phyloP scores from a whole-genome alignment of 2,797 vertebrate genomes.

The Aphelocoma californica region DNA sequence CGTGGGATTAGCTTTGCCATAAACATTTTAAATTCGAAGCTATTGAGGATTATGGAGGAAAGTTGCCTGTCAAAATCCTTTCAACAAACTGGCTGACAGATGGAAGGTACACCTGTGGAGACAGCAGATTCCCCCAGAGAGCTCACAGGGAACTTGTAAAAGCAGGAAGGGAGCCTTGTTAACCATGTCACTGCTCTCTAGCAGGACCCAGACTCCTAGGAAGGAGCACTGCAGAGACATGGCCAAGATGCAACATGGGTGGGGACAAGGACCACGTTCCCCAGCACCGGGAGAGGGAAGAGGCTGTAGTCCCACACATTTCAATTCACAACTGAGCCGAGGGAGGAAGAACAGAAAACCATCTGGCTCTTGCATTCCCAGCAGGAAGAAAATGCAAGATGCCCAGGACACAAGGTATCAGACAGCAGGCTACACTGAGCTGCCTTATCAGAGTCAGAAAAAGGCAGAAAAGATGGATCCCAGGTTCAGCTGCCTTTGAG shows the following conservation, averaged over 20 bases:
- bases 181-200: not conserved
- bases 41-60: slow-evolving; percentile 13
- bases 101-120: slow-evolving; percentile 5
- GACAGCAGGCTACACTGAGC: not conserved
- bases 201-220: not conserved
- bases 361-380: not conserved
- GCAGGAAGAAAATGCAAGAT: not conserved
- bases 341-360: not conserved
- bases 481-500: not conserved
- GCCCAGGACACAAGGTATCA: not conserved
- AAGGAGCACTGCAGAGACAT: not conserved
- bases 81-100: slow-evolving; percentile 22
- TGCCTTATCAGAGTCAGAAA: not conserved
- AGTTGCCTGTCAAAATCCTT: slow-evolving; percentile 46
- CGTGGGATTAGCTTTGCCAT: slow-evolving; percentile 27
- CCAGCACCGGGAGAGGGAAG: not conserved
- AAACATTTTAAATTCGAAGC: slow-evolving; percentile 24
- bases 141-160: not conserved
- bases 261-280: not conserved
- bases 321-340: not conserved
- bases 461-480: not conserved
- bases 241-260: not conserved
- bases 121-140: slow-evolving; percentile 9
- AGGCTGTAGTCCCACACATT: not conserved
- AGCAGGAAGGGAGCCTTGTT: not conserved